Percentiles rank a stretch among this genome's conserved stretches.
These are phyloP conservation scores for Oreortyx pictus DNA, from an alignment of 2,797 vertebrate species.

Conservation along the genomic window DNA sequence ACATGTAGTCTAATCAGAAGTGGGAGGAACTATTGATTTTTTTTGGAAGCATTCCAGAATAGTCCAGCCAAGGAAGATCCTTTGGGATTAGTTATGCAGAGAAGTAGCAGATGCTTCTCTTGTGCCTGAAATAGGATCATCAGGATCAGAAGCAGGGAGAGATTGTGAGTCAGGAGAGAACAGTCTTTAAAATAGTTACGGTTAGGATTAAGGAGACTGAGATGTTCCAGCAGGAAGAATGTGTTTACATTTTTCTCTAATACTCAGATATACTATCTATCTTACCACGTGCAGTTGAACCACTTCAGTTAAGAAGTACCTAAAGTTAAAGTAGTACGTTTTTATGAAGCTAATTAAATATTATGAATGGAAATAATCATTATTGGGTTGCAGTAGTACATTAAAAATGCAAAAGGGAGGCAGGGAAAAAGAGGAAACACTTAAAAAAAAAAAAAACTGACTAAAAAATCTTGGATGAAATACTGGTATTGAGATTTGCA, in stretches of 20 bases:
- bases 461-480: not conserved
- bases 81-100: constrained; percentile 5
- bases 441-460: not conserved
- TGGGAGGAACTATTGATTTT: not conserved
- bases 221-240: not conserved
- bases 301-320: not conserved
- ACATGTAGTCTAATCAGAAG: not conserved
- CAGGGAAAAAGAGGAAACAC: not conserved
- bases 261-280: not conserved
- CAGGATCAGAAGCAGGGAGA: not conserved
- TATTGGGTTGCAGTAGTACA: not conserved
- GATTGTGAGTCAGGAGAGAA: not conserved
- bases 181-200: not conserved
- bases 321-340: not conserved
- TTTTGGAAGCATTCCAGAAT: not conserved
- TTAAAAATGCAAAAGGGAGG: not conserved
- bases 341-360: not conserved
- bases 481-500: not conserved
- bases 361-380: not conserved
- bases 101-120: constrained; percentile 28
- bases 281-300: not conserved
- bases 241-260: not conserved
- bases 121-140: constrained; percentile 17
- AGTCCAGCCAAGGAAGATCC: not conserved
- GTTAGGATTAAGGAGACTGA: not conserved